A percentile compares a stretch with the other conserved stretches of the same genome.
These are phyloP conservation scores for Copidosoma aretas DNA, from an alignment of 2,888 invertebrate genomes.

Conservation along the genomic window DNA sequence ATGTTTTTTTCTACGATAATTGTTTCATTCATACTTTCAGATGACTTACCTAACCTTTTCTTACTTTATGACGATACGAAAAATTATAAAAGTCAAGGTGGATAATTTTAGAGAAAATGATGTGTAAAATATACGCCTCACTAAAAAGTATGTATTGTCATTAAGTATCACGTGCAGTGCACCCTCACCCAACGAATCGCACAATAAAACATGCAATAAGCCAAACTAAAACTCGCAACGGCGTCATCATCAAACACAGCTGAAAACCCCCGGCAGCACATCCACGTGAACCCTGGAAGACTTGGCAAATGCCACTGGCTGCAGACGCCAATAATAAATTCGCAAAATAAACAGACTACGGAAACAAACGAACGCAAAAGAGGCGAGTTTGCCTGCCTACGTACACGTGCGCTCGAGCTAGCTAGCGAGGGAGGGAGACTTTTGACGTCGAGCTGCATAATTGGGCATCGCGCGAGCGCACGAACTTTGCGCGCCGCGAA, in stretches of 20 bases:
- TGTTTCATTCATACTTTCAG: slow-evolving; percentile 7
- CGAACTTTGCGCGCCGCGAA: slow-evolving; percentile 53
- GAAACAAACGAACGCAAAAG: background rate
- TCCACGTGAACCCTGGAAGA: background rate
- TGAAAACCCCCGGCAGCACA: background rate
- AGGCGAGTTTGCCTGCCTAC: background rate
- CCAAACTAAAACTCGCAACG: background rate
- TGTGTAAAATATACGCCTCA: too few species aligned
- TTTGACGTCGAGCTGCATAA: slow-evolving; percentile 50
- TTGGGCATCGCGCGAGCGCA: slow-evolving; percentile 50
- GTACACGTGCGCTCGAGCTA: background rate
- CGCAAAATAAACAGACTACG: slow-evolving; percentile 54
- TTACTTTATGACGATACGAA: slow-evolving; percentile 21
- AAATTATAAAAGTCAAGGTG: background rate
- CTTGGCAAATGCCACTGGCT: slow-evolving; percentile 39
- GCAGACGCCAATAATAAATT: slow-evolving; percentile 54
- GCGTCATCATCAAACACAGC: background rate
- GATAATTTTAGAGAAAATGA: too few species aligned
- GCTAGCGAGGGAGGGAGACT: slow-evolving; percentile 15
- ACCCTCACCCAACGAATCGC: background rate
- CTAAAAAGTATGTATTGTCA: too few species aligned
- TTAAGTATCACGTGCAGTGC: too few species aligned
- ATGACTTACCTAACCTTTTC: slow-evolving; percentile 12
- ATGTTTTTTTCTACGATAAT: too few species aligned
- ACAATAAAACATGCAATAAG: background rate